Conservation (phyloP, 2,888 invertebrate species). For the Lasius fuliginosus region DNA sequence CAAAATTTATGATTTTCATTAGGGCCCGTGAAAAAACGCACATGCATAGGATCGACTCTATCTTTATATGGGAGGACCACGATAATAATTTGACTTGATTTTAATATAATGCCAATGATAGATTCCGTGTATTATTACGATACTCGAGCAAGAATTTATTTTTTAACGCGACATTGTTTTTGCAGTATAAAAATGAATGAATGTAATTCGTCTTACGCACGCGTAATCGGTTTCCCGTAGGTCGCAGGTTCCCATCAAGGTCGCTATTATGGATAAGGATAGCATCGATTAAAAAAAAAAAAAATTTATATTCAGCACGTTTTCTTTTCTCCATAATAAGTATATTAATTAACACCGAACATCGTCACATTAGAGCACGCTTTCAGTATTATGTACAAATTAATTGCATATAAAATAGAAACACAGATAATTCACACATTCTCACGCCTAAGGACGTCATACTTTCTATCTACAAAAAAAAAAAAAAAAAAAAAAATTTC, state of each 20-base stretch:
- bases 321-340: not conserved
- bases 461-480: not conserved
- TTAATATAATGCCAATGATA: not conserved
- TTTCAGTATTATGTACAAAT: not conserved
- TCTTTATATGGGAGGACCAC: not conserved
- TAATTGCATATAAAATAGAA: not conserved
- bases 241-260: conserved; percentile 34
- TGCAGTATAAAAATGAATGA: conserved; percentile 6
- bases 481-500: not conserved
- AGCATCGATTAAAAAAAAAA: not conserved
- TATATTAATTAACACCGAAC: not conserved
- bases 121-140: not conserved
- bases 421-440: not conserved
- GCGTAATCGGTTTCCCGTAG: not conserved
- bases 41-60: too few species aligned
- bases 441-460: not conserved
- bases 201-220: conserved; percentile 10
- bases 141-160: not conserved
- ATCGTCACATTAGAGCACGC: not conserved
- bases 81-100: conserved; percentile 7
- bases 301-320: not conserved
- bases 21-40: too few species aligned
- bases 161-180: not conserved
- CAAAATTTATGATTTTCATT: too few species aligned
- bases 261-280: conserved; percentile 8